Evolutionary conservation across 2,113 vertebrate genomes (phyloP), one percentile per base, ranked within the genome.

Genomic region (Cephalopterus ornatus): DNA sequence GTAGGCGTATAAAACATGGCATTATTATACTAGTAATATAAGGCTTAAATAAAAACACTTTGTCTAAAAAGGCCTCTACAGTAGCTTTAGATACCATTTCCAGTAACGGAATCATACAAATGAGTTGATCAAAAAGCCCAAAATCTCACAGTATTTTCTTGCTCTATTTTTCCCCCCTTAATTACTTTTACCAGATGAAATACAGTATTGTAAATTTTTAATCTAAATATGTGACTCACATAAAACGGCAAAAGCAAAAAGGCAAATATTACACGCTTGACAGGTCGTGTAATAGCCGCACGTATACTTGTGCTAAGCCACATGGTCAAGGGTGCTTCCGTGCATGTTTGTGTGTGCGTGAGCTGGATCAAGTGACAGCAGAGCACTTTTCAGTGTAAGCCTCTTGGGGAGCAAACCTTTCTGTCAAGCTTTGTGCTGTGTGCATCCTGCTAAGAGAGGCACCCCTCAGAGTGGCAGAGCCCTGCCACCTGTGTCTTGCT

Each of bases 11-110:
- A 97, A 98, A 97, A 89, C 52, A 88, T 89, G 71, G 59, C 77
- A 96, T 96, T 96, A 97, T 95, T 92, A 96, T 96, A 46, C 13
- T 61, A 87, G 70, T 76, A 96, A 96, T 96, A 88, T 86, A 97
- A 96, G 81, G 37, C 28, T 70, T 73, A 93, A 96, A 97, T 96
- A 95, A 91, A 97, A 97, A 61, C 52, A 67, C 83, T 80, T 33
- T 44, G 94, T 65, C 55, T 56, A 74, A 52, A 37, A 93, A 93
- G 44, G 32, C 53, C 83, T 82, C 75, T 94, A 41, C 28, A 91
- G 63, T 12, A 76, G 68, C 88, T 94, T 93, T 92, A 94, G 53
- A 95, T 59, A 74, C 63, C 46, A 66, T 62, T 95, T 87, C 32
- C 39, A 79, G 20, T 93, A 96, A 95, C 41, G 75, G 68, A 93